Evolutionary conservation across 92 coral and sea anemone genomes (phyloP).

Genomic region (Actinostola sp.): DNA sequence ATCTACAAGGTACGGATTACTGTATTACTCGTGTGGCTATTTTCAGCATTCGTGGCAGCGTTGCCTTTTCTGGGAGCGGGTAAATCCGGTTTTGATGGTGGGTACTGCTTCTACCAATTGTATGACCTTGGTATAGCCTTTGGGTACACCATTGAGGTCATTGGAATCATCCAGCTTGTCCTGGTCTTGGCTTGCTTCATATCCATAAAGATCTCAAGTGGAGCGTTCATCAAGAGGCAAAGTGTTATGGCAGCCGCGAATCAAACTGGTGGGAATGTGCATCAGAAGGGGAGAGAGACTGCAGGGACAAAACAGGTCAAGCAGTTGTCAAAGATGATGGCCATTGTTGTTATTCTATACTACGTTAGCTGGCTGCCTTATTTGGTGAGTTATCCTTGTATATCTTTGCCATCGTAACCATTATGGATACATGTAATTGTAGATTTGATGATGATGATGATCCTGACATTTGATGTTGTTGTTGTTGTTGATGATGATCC

Average conservation of each 20-base stretch:
- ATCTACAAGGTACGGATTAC: conserved; percentile 57
- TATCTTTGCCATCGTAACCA: no score
- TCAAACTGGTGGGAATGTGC: conserved; percentile 49
- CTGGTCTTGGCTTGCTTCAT: conserved; percentile 80
- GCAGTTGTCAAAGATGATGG: conserved; percentile 87
- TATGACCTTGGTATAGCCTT: conserved; percentile 75
- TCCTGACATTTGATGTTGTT: no score
- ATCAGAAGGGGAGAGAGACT: conserved; percentile 56
- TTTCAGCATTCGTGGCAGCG: conserved; percentile 62
- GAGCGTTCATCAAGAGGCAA: conserved; percentile 77
- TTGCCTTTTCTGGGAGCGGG: conserved; percentile 74
- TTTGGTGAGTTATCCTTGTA: conserved; percentile 80
- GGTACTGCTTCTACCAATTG: conserved; percentile 77
- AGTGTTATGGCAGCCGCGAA: conserved; percentile 73
- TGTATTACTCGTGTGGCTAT: conserved; percentile 61
- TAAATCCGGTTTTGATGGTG: conserved; percentile 45
- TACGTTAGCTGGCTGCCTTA: conserved; percentile 96
- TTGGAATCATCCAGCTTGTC: conserved; percentile 76
- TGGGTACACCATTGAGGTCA: conserved; percentile 69
- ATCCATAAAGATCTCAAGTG: conserved; percentile 74
- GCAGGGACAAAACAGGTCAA: conserved; percentile 83
- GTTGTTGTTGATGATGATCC: no score
- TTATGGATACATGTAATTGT: no score
- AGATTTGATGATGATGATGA: no score
- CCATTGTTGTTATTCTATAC: conserved; percentile 80